Conservation (phyloP, 2,888 invertebrate species). For the Sphecodes monilicornis region DNA sequence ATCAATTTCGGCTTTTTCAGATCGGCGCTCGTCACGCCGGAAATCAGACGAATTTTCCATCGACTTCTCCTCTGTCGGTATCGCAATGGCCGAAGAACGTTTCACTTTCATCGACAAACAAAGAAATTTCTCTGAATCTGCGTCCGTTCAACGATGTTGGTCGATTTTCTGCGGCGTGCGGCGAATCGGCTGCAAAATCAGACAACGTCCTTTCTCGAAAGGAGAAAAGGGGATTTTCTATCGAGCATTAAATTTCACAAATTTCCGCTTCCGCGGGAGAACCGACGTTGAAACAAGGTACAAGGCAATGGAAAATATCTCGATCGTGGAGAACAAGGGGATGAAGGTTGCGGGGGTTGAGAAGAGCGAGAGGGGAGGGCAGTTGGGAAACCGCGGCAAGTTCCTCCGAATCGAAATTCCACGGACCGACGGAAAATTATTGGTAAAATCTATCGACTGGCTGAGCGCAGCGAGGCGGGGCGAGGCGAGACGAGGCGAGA, state of each 20-base stretch:
- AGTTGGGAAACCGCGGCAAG: background rate
- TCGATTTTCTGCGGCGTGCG: background rate
- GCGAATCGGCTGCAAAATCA: background rate
- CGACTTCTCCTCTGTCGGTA: background rate
- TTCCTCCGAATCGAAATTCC: slow-evolving; percentile 34
- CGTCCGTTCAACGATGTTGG: background rate
- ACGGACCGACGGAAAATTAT: slow-evolving; percentile 55
- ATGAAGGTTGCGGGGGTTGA: background rate
- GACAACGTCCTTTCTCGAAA: background rate
- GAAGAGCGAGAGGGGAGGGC: background rate
- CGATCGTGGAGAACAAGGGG: background rate
- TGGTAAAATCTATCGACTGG: slow-evolving; percentile 62
- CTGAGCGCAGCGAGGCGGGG: slow-evolving; percentile 15
- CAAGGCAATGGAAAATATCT: background rate
- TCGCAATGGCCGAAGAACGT: background rate
- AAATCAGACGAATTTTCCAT: background rate
- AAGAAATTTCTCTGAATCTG: background rate
- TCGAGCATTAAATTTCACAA: slow-evolving; percentile 3
- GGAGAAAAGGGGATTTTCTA: background rate
- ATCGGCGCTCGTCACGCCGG: too few relatives aligned
- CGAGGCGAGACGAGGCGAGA: slow-evolving; percentile 32
- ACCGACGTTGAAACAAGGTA: slow-evolving; percentile 1
- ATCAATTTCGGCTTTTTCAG: background rate
- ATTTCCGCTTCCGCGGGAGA: background rate
- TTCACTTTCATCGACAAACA: background rate